Conservation (phyloP, 1,140 invertebrate genomes). For the Mycetomoellerius zeteki region DNA sequence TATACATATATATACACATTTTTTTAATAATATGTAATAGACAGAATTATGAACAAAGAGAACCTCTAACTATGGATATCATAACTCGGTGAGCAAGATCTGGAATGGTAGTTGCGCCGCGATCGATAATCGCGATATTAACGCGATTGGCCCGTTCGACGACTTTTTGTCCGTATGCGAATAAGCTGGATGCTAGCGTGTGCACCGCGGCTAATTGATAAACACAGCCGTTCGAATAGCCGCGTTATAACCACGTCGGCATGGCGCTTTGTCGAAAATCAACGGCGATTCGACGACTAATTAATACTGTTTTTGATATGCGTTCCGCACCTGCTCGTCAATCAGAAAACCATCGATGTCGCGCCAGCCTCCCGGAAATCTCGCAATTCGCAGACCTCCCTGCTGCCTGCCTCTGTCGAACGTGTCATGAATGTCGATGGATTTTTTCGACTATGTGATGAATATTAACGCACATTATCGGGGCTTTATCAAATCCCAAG, state of each 20-base stretch:
- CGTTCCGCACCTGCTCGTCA: conserved; percentile 56
- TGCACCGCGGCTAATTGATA: conserved; percentile 64
- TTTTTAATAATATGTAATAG: neutral
- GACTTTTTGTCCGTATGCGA: conserved; percentile 49
- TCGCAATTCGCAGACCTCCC: conserved; percentile 29
- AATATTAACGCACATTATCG: conserved; percentile 61
- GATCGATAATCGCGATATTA: conserved; percentile 59
- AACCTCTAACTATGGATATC: neutral
- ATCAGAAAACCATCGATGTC: conserved; percentile 60
- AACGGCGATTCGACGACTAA: conserved; percentile 61
- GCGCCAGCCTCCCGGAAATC: conserved; percentile 41
- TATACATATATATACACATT: neutral
- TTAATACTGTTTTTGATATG: conserved; percentile 71
- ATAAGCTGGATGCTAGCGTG: conserved; percentile 31
- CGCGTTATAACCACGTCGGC: conserved; percentile 38
- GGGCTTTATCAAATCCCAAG: conserved; percentile 42
- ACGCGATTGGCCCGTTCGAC: conserved; percentile 20
- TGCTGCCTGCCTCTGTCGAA: conserved; percentile 13
- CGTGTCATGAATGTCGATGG: conserved; percentile 54
- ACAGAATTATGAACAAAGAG: neutral
- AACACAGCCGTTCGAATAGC: conserved; percentile 55
- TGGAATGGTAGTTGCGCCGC: conserved; percentile 6
- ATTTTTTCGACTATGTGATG: conserved; percentile 47
- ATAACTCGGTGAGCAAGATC: conserved; percentile 12
- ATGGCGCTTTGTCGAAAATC: conserved; percentile 66